A percentile compares a stretch with the other conserved stretches of the same genome.
Conservation (phyloP, 1,140 invertebrate genomes). For the Drosophila leontia region DNA sequence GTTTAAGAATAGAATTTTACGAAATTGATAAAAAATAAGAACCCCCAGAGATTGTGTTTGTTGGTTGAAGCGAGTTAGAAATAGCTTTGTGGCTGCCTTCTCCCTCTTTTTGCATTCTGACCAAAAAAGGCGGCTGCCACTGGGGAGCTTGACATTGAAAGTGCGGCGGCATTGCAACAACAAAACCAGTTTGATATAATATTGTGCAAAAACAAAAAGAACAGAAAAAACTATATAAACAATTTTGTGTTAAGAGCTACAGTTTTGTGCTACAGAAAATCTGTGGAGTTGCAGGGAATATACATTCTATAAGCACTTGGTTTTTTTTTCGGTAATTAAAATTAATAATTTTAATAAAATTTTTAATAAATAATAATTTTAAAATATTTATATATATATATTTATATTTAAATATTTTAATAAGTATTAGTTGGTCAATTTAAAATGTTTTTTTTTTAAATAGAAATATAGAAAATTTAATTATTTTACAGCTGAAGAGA, state of each 20-base stretch:
- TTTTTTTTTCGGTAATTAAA: neutral
- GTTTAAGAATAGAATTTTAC: conserved; percentile 34
- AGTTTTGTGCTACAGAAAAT: conserved; percentile 21
- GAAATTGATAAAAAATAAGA: neutral
- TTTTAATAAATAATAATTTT: too few relatives aligned
- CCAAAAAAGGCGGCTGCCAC: conserved; percentile 21
- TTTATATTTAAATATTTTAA: too few relatives aligned
- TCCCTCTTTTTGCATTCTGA: conserved; percentile 4
- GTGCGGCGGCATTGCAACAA: conserved; percentile 19
- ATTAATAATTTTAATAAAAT: too few relatives aligned
- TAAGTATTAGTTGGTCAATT: too few relatives aligned
- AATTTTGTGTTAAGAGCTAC: conserved; percentile 28
- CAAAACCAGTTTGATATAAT: conserved; percentile 59
- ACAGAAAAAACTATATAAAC: conserved; percentile 26
- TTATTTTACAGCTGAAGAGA: too few relatives aligned
- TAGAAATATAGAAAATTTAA: too few relatives aligned
- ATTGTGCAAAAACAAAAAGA: conserved; percentile 14
- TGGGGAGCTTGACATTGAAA: conserved; percentile 33
- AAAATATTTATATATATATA: too few relatives aligned
- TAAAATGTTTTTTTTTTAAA: too few relatives aligned
- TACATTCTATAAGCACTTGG: neutral
- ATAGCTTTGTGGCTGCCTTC: neutral
- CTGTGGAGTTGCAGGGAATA: neutral
- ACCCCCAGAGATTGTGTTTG: neutral
- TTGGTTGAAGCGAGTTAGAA: neutral